Base-by-base conservation (phyloP, 2,113 vertebrate species). In the Cyphotilapia sp. region DNA sequence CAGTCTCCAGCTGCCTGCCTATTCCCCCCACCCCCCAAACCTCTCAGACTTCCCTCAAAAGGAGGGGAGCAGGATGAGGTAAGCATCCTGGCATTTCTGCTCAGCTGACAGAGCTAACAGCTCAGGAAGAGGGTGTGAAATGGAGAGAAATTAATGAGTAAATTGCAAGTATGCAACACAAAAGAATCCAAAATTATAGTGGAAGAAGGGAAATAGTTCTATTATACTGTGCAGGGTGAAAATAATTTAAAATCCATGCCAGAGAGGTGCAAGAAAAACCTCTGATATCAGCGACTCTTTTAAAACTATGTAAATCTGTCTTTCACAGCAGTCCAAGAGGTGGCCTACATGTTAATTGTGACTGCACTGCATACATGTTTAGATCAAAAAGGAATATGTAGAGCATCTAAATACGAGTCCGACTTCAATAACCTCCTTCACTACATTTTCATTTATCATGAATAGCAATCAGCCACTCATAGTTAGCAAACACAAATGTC, bases 21-120 rank as follows among this genome's bases (percentile, higher is more conserved):
- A 69, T 69, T 49, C 63, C 53, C 24, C 90, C 90, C 42, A 38
- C 85, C 24, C 80, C 85, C 83, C 33, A 38, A 66, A 76, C 84
- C 88, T 89, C 83, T 63, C 88, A 76, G 42, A 81, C 82, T 90
- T 66, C 76, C 51, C 81, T 92, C 83, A 57, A 84, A 87, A 82
- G 56, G 42, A 51, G 90, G 90, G 93, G 91, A 92, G 90, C 87
- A 87, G 92, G 92, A 93, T 95, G 90, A 94, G 53, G 93, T 93
- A 90, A 94, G 88, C 87, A 91, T 88, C 85, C 81, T 92, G 93
- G 93, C 90, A 94, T 93, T 91, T 90, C 76, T 85, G 86, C 85
- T 94, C 83, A 94, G 93, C 90, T 91, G 87, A 93, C 83, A 91
- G 33, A 85, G 86, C 81, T n/a, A 51, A 59, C 69, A 85, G 66